phyloP scores from a whole-genome alignment of 2,113 vertebrate species.

The Ochotona curzoniae region DNA sequence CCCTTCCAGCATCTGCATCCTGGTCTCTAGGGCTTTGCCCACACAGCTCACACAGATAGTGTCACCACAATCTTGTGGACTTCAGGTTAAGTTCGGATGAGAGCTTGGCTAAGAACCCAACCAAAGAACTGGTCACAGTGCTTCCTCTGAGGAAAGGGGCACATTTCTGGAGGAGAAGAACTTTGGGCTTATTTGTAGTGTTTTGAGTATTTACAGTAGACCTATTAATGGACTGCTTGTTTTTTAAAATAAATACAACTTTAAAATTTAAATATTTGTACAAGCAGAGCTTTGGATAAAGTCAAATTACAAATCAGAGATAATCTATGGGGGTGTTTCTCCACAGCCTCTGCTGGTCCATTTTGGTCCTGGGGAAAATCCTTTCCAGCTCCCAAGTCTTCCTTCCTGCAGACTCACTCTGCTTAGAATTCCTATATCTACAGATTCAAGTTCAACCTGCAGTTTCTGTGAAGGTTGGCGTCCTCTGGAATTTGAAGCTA shows the following conservation, averaged over 20 bases:
- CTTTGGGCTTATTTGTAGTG: neutral
- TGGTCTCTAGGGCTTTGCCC: neutral
- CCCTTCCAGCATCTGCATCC: neutral
- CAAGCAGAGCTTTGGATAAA: neutral
- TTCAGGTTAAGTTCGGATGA: neutral
- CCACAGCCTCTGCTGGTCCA: neutral
- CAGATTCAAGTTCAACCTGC: neutral
- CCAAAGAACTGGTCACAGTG: neutral
- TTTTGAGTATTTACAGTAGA: constrained; percentile 27
- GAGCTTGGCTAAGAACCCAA: neutral
- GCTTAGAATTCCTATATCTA: neutral
- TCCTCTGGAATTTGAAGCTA: neutral
- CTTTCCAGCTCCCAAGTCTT: neutral
- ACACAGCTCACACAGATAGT: neutral
- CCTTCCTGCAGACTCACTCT: neutral
- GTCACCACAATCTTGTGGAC: neutral
- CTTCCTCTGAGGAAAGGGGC: neutral
- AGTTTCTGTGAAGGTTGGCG: neutral
- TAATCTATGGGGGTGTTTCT: neutral
- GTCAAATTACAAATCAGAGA: constrained; percentile 8
- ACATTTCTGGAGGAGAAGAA: neutral
- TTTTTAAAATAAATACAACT: constrained; percentile 37
- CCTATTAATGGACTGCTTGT: neutral
- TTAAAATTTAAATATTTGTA: neutral
- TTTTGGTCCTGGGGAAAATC: neutral